A percentile compares a stretch with the other conserved stretches of the same genome.
Evolutionary conservation across 2,888 invertebrate species (phyloP).

Genomic region (Stictocephala bisonia): DNA sequence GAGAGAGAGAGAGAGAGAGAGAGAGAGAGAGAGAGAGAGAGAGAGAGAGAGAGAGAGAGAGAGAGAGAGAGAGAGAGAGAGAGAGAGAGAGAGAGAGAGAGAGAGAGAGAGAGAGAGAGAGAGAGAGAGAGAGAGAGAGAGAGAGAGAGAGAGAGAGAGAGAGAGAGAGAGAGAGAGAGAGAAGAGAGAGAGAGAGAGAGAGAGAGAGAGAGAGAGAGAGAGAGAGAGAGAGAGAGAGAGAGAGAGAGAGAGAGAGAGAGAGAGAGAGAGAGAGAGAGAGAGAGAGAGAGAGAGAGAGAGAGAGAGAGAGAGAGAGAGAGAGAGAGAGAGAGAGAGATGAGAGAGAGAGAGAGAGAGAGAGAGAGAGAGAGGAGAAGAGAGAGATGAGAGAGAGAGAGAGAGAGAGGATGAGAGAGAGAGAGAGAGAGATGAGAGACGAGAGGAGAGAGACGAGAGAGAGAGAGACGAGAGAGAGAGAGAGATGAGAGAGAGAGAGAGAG

Average conservation of each 20-base stretch:
- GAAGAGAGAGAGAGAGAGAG: not conserved
- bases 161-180: slow-evolving; percentile 45
- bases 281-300: no score
- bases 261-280: not conserved
- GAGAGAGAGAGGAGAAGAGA: slow-evolving; percentile 57
- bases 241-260: slow-evolving; percentile 10
- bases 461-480: no score
- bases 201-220: slow-evolving; percentile 11
- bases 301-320: no score
- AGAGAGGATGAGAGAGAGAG: no score
- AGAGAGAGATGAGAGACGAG: no score
- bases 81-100: slow-evolving; percentile 4
- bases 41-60: not conserved
- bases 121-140: slow-evolving; percentile 10
- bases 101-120: slow-evolving; percentile 25
- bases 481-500: no score
- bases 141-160: slow-evolving; percentile 27
- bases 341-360: slow-evolving; percentile 20
- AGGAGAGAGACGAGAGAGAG: no score
- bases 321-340: no score
- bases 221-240: not conserved
- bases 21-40: not conserved
- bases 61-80: not conserved
- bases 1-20: slow-evolving; percentile 7
- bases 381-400: no score